Conservation (phyloP, 1,140 invertebrate genomes). For the Musca vetustissima region DNA sequence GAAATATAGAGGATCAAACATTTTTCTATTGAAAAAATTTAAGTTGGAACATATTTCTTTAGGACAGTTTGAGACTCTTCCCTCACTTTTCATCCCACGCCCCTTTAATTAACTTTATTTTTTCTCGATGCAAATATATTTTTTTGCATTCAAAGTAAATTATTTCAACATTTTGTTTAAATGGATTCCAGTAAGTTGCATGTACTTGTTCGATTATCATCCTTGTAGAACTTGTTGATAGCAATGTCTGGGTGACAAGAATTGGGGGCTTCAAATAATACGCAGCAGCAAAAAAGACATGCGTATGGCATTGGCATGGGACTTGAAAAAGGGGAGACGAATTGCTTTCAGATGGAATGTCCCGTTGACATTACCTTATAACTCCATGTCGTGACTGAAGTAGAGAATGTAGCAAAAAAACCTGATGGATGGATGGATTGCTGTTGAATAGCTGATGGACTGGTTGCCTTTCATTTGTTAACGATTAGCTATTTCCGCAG, state of each 20-base stretch:
- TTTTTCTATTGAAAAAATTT: too few relatives aligned
- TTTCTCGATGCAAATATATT: not conserved
- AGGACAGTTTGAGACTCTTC: too few relatives aligned
- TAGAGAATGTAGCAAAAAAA: too few relatives aligned
- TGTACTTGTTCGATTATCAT: conserved; percentile 21
- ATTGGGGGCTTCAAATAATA: not conserved
- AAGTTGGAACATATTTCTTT: too few relatives aligned
- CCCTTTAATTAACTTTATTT: not conserved
- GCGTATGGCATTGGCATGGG: not conserved
- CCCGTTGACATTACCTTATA: too few relatives aligned
- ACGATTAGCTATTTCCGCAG: conserved; percentile 27
- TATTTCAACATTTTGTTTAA: not conserved
- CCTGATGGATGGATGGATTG: too few relatives aligned
- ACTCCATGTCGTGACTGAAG: too few relatives aligned
- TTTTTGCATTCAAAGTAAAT: not conserved
- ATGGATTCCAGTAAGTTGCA: conserved; percentile 22
- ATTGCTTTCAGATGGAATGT: not conserved
- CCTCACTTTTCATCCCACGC: too few relatives aligned
- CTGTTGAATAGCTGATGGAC: not conserved
- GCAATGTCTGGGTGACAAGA: not conserved
- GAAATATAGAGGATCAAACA: too few relatives aligned
- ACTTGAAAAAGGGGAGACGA: too few relatives aligned
- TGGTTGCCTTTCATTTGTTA: conserved; percentile 22
- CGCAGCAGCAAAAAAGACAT: not conserved
- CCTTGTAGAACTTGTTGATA: conserved; percentile 16